Evolutionary conservation across 2,797 vertebrate genomes (phyloP).

Genomic region (Momotus momota): DNA sequence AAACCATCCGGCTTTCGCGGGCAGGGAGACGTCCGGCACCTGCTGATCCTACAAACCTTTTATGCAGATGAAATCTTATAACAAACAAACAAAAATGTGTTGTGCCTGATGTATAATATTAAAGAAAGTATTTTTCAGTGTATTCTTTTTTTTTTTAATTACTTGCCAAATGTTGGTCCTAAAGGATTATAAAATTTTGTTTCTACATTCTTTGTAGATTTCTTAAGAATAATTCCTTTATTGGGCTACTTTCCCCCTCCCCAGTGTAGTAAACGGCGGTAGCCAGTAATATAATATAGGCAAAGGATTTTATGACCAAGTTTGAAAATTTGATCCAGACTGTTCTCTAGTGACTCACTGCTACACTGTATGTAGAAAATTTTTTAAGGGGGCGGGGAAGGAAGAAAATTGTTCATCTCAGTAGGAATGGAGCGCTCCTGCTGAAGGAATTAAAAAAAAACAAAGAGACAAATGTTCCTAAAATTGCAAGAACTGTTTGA

Average conservation of each 20-base stretch:
- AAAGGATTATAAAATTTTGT: conserved; percentile 79
- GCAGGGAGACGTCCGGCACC: conserved; percentile 58
- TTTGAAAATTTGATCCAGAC: conserved; percentile 73
- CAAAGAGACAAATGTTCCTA: conserved; percentile 62
- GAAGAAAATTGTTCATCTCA: conserved; percentile 63
- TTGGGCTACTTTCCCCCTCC: conserved; percentile 58
- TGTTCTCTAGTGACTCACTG: conserved; percentile 74
- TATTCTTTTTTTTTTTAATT: conserved; percentile 79
- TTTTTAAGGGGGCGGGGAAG: conserved; percentile 67
- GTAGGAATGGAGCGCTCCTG: conserved; percentile 65
- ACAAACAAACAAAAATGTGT: conserved; percentile 71
- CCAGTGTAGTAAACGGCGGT: conserved; percentile 70
- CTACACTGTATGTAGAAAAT: conserved; percentile 73
- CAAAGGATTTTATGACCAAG: conserved; percentile 69
- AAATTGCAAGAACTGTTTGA: conserved; percentile 71
- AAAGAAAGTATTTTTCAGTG: conserved; percentile 87
- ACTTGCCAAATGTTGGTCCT: conserved; percentile 84
- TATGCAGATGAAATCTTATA: conserved; percentile 79
- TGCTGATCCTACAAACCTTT: conserved; percentile 71
- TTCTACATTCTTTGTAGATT: conserved; percentile 78
- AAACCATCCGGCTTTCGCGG: conserved; percentile 47
- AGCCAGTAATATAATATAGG: conserved; percentile 74
- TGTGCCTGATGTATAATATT: conserved; percentile 86
- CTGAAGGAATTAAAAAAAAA: conserved; percentile 62
- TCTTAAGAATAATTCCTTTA: conserved; percentile 72